phyloP scores from a whole-genome alignment of 2,797 vertebrate species.

The Gadopsis marmoratus region DNA sequence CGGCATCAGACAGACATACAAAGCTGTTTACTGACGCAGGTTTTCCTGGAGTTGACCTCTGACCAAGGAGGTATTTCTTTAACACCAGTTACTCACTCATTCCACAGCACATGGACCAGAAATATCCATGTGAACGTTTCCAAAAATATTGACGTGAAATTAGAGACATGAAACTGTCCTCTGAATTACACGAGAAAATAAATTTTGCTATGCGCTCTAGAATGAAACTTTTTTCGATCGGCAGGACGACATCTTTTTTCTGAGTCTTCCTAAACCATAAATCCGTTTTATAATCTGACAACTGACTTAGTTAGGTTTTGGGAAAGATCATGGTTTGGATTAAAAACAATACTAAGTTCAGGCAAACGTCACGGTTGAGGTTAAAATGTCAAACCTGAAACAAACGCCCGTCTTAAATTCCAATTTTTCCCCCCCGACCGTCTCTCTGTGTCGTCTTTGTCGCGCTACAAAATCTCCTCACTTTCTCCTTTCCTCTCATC shows the following conservation, averaged over 20 bases:
- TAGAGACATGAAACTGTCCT: not conserved
- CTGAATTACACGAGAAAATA: not conserved
- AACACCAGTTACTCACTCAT: not conserved
- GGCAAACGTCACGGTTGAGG: not conserved
- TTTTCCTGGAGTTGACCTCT: constrained; percentile 10
- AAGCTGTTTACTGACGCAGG: constrained; percentile 19
- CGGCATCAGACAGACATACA: not conserved
- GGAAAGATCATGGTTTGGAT: not conserved
- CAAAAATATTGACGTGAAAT: not conserved
- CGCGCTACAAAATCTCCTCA: not conserved
- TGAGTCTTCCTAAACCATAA: not conserved
- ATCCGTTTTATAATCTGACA: not conserved
- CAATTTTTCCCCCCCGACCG: not conserved
- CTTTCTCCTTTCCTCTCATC: not conserved
- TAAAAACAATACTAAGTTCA: not conserved
- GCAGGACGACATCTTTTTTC: not conserved
- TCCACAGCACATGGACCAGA: constrained; percentile 3
- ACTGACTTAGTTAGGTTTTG: not conserved
- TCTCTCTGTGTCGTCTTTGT: not conserved
- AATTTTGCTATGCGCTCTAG: not conserved
- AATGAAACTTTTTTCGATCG: constrained; percentile 6
- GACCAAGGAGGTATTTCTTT: constrained; percentile 8
- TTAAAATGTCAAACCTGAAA: not conserved
- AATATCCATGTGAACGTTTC: not conserved
- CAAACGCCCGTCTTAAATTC: not conserved